phyloP scores from a whole-genome alignment of 35 echinoderm and acorn worm species.

The Eucidaris tribuloides region DNA sequence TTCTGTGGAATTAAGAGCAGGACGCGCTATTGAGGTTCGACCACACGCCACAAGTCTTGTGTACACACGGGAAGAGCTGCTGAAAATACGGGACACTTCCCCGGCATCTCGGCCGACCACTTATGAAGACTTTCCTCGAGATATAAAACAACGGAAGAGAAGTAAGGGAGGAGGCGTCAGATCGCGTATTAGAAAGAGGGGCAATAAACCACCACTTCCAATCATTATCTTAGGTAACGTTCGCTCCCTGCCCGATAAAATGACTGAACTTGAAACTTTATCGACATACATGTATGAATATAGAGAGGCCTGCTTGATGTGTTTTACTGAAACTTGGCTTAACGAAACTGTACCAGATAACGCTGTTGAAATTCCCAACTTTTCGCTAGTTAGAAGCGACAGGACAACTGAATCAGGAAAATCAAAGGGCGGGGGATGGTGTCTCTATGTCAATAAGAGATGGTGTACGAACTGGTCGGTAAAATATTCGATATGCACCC shows the following conservation, averaged over 20 bases:
- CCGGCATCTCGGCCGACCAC: too few relatives aligned
- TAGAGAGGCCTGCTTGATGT: too few relatives aligned
- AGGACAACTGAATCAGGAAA: slow-evolving; percentile 9
- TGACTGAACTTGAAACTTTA: not conserved
- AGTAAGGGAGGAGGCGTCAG: slow-evolving; percentile 4
- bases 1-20: too few relatives aligned
- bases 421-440: not conserved
- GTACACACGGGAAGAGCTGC: too few relatives aligned
- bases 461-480: too few relatives aligned
- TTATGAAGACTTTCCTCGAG: too few relatives aligned
- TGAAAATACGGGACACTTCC: too few relatives aligned
- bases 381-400: slow-evolving; percentile 13
- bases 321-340: slow-evolving; percentile 47
- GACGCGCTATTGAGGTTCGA: too few relatives aligned
- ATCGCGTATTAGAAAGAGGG: not conserved
- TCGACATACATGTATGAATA: slow-evolving; percentile 8
- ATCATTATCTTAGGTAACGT: slow-evolving; percentile 23
- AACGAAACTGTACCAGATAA: slow-evolving; percentile 14
- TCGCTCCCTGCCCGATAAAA: slow-evolving; percentile 2
- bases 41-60: too few relatives aligned
- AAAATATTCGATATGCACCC: too few relatives aligned
- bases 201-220: slow-evolving; percentile 26
- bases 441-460: not conserved
- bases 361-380: slow-evolving; percentile 17
- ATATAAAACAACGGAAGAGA: not conserved